phyloP scores from a whole-genome alignment of 64 coral and sea anemone species.

The Exaiptasia diaphana region DNA sequence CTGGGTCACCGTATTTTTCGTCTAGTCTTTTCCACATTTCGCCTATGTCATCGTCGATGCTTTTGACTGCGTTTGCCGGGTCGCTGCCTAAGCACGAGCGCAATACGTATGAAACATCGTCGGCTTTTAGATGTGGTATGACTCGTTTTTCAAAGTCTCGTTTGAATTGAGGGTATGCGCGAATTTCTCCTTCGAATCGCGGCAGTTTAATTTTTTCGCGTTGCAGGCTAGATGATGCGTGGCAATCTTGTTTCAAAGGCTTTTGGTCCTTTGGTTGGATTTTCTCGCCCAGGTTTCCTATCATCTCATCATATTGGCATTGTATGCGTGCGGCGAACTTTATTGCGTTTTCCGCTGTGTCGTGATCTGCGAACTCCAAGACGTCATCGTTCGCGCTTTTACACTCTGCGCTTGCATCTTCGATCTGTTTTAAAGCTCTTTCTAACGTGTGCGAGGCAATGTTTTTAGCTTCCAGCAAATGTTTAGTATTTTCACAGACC shows the following conservation, averaged over 20 bases:
- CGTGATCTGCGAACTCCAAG: background rate
- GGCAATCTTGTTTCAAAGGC: no score
- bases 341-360: background rate
- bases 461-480: background rate
- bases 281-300: background rate
- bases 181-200: background rate
- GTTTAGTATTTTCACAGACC: background rate
- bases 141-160: background rate
- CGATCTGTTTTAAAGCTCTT: background rate
- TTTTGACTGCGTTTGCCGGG: background rate
- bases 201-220: constrained; percentile 38
- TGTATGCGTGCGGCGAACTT: background rate
- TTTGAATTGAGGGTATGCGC: constrained; percentile 12
- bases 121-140: background rate
- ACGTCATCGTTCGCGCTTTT: background rate
- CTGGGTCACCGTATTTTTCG: constrained; percentile 15
- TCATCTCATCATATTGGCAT: background rate
- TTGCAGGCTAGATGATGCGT: background rate
- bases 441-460: background rate
- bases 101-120: background rate
- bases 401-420: background rate
- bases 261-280: background rate
- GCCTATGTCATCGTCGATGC: constrained; percentile 9
- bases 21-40: constrained; percentile 29
- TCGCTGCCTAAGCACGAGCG: constrained; percentile 7